Base-by-base conservation (phyloP, 2,113 vertebrate species). In the Oreotragus oreotragus region DNA sequence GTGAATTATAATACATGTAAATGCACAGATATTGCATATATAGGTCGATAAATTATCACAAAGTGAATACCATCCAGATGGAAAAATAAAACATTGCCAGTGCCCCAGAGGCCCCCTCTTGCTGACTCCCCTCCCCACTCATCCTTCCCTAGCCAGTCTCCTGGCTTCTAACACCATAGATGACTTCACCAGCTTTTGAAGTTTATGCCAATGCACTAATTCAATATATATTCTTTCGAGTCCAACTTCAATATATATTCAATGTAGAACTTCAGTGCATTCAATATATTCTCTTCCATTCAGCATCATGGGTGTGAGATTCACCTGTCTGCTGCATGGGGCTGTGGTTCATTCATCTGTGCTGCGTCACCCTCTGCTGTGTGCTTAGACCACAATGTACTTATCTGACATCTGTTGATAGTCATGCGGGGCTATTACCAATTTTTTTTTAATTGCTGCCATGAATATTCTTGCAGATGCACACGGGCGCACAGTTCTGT, bases 381-480 rank as follows among this genome's bases (percentile, higher is more conserved):
- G 3, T 43, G n/a, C 1, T 28, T 36, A 36, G 43, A 39, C 43
- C 17, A 15, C 39, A 7, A 5, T 3, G 13, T 4, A 10, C 27
- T 27, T 36, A 8, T 9, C 84, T 25, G 55, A 28, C 86, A 30
- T 88, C 58, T 23, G 1, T 14, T 51, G 21, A 17, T 28, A 30
- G 43, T n/a, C 79, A 27, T 11, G 39, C 10, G 0, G 21, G 33
- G 21, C 45, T 49, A 6, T 43, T 25, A 33, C n/a, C 13, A 36
- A 57, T 57, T 5, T 11, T 64, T 66, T 66, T 36, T 36, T 5
- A 66, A 76, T 14, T 76, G 70, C 51, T 64, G 27, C 49, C 36
- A 0, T 11, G 6, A 70, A 62, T n/a, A 14, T 45, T 57, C 39
- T 30, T 66, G 66, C 0, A 1, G 2, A 1, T n/a, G 27, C 27